Evolutionary conservation across 2,113 vertebrate species (phyloP), one percentile per base, ranked within the genome.

Genomic region (Acanthisitta chloris): DNA sequence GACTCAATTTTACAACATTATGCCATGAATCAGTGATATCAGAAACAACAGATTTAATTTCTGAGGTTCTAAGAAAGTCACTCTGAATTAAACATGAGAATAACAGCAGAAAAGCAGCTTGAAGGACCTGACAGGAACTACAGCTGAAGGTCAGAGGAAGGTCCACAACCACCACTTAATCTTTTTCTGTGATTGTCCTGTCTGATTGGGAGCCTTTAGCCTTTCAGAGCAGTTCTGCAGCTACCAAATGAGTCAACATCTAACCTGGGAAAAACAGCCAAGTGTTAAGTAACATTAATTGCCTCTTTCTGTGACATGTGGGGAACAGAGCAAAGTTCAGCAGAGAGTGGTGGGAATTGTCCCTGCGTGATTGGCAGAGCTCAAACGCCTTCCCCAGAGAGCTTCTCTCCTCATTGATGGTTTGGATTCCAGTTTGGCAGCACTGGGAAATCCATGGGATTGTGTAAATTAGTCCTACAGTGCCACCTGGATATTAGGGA

Each of bases 321-420:
- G 45, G 84, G 77, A 92, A 67, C 45, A 65, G 79, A 85, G 64
- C 81, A 94, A 93, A 95, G 91, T 77, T 85, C 85, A 90, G 3
- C 4, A 6, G 66, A 79, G 49, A 0, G 1, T 21, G 71, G 57
- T 72, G 77, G 80, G 86, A 77, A 83, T 67, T 66, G 54, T 51
- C 42, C 28, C 45, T 1, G 52, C 46, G 34, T 42, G 13, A 20
- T 45, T 51, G 69, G 58, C 38, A 55, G 33, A 65, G 40, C 54
- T 83, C 69, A 65, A 72, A 54, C 87, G 43, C 52, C 51, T 42
- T 73, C 55, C 85, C 85, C 52, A n/a, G 72, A 46, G 71, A 83
- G 78, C 21, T 23, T 58, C 69, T 69, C 33, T 52, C 45, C 17
- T 54, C 78, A 8, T 70, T 64, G 55, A 34, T 82, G 57, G 38